Evolutionary conservation across 2,888 invertebrate species (phyloP).

Genomic region (Harpalus rufipes): DNA sequence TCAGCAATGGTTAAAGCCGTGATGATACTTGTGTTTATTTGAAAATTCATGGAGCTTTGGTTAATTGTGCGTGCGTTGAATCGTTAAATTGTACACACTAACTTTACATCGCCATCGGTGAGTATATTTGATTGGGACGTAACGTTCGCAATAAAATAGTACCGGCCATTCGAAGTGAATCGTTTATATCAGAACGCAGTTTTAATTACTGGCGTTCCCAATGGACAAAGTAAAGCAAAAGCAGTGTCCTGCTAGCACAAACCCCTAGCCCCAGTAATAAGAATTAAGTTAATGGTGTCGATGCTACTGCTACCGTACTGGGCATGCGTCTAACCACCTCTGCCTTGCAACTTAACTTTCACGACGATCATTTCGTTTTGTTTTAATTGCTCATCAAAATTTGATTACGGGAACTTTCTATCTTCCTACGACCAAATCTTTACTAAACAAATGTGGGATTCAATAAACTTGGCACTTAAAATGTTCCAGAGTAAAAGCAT

Average conservation of each 20-base stretch:
- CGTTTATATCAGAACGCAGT: slow-evolving; percentile 74
- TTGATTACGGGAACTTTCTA: slow-evolving; percentile 76
- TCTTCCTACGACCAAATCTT: slow-evolving; percentile 69
- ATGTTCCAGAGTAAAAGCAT: neutral
- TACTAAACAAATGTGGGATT: neutral
- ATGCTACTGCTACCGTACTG: slow-evolving; percentile 28
- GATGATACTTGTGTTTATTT: too few species aligned
- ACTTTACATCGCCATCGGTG: slow-evolving; percentile 30
- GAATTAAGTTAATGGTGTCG: slow-evolving; percentile 64
- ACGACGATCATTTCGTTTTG: slow-evolving; percentile 77
- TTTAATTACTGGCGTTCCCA: slow-evolving; percentile 76
- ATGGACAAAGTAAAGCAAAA: slow-evolving; percentile 73
- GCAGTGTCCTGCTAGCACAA: slow-evolving; percentile 64
- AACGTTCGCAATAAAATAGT: slow-evolving; percentile 53
- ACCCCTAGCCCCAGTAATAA: slow-evolving; percentile 39
- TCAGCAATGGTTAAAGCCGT: too few species aligned
- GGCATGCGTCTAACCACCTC: slow-evolving; percentile 72
- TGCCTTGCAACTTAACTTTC: slow-evolving; percentile 73
- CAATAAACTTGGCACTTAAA: neutral
- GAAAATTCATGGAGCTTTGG: neutral
- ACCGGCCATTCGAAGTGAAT: slow-evolving; percentile 74
- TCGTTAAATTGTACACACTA: slow-evolving; percentile 32
- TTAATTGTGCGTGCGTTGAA: neutral
- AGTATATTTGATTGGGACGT: slow-evolving; percentile 61
- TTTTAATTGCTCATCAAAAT: slow-evolving; percentile 78